phyloP scores from a whole-genome alignment of 2,888 invertebrate genomes.

The Cancer borealis region DNA sequence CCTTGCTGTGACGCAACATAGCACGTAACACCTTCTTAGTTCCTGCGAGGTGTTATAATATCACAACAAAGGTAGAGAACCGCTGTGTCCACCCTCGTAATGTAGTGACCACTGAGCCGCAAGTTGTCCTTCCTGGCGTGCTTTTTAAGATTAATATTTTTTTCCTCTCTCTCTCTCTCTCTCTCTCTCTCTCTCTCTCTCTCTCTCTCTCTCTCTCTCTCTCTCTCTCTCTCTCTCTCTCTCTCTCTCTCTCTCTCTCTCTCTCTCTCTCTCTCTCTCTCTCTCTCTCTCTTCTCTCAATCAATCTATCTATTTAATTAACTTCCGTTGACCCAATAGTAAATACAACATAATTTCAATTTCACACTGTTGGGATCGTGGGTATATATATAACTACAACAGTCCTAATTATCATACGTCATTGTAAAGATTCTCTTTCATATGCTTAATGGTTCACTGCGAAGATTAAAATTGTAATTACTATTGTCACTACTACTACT shows the following conservation, averaged over 20 bases:
- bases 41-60: background rate
- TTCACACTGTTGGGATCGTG: too few species aligned
- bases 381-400: background rate
- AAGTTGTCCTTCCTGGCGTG: background rate
- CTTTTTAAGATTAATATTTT: background rate
- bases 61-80: background rate
- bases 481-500: background rate
- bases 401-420: background rate
- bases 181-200: background rate
- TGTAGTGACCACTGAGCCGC: background rate
- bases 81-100: background rate
- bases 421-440: background rate
- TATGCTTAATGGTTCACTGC: background rate
- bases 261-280: conserved; percentile 13
- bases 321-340: background rate
- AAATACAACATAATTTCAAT: background rate
- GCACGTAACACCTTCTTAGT: background rate
- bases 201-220: conserved; percentile 25
- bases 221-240: background rate
- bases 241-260: conserved; percentile 17
- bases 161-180: background rate
- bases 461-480: background rate
- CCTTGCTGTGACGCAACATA: background rate
- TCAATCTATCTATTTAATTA: background rate
- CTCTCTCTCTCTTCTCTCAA: conserved; percentile 11